Percentiles rank a stretch among this genome's conserved stretches.
phyloP scores from a whole-genome alignment of 2,888 invertebrate genomes.

The Callyntrura guangdongensis region DNA sequence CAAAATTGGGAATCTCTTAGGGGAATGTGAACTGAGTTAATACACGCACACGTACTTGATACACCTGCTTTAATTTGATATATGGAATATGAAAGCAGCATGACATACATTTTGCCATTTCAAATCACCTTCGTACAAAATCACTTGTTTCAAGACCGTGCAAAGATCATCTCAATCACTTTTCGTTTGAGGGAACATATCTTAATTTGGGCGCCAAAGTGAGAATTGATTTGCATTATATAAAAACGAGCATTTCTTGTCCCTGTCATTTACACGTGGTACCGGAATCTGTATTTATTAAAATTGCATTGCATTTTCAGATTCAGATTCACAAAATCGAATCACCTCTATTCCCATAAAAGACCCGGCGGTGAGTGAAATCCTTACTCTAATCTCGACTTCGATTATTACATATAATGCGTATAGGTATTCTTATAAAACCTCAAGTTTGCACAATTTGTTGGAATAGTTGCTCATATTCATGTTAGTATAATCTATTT shows the following conservation, averaged over 20 bases:
- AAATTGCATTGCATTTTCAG: too few relatives aligned
- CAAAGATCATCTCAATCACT: background rate
- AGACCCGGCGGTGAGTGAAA: too few relatives aligned
- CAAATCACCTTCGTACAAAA: slow-evolving; percentile 45
- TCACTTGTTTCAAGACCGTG: slow-evolving; percentile 37
- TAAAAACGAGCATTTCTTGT: background rate
- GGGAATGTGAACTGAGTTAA: background rate
- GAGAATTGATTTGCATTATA: slow-evolving; percentile 45
- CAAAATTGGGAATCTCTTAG: slow-evolving; percentile 8
- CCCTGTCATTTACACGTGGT: too few relatives aligned
- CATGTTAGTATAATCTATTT: background rate
- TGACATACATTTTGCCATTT: slow-evolving; percentile 45
- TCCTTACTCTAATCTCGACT: slow-evolving; percentile 23
- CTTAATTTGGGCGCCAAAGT: background rate
- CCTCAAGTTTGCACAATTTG: slow-evolving; percentile 53
- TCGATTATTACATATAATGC: slow-evolving; percentile 42
- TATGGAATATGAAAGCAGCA: background rate
- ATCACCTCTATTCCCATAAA: background rate
- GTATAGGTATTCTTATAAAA: slow-evolving; percentile 32
- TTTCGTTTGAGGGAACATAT: background rate
- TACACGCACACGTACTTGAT: background rate
- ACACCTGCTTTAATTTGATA: background rate
- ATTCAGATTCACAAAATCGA: too few relatives aligned
- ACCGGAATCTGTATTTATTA: too few relatives aligned
- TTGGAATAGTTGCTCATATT: background rate